phyloP scores from a whole-genome alignment of 2,113 vertebrate species.

The Todiramphus chloris region DNA sequence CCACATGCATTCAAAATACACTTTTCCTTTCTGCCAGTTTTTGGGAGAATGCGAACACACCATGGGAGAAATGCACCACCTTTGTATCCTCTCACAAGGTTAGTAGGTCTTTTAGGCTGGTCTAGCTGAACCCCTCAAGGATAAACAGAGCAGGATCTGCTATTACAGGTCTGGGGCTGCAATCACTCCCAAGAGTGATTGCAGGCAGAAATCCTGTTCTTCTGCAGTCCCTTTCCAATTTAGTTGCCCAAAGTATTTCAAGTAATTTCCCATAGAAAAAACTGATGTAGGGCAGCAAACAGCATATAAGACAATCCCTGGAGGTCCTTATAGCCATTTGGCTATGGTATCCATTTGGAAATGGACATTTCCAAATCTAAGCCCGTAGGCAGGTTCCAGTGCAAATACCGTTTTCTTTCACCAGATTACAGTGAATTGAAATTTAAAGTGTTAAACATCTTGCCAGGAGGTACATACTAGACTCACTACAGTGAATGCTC shows the following conservation, averaged over 20 bases:
- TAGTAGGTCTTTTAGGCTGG: not conserved
- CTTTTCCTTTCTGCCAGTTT: not conserved
- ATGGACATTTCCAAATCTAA: not conserved
- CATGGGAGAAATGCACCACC: not conserved
- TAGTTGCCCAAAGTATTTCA: not conserved
- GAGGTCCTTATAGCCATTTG: not conserved
- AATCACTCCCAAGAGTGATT: not conserved
- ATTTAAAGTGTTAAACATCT: not conserved
- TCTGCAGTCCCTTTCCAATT: not conserved
- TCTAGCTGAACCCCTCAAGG: not conserved
- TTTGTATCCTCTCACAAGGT: not conserved
- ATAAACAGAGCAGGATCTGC: constrained; percentile 19
- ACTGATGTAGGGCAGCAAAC: not conserved
- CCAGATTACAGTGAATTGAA: not conserved
- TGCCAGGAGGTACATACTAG: not conserved
- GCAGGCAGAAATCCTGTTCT: not conserved
- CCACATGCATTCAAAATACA: not conserved
- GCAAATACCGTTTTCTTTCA: not conserved
- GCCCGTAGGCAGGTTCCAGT: not conserved
- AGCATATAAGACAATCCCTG: not conserved
- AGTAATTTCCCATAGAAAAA: not conserved
- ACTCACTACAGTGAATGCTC: not conserved
- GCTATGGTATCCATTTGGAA: not conserved
- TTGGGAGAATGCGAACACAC: not conserved
- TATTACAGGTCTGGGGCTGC: not conserved